Percentiles rank a stretch among this genome's conserved stretches.
These are phyloP conservation scores for Baryphthengus martii DNA, from an alignment of 2,113 vertebrate genomes.

Conservation along the genomic window DNA sequence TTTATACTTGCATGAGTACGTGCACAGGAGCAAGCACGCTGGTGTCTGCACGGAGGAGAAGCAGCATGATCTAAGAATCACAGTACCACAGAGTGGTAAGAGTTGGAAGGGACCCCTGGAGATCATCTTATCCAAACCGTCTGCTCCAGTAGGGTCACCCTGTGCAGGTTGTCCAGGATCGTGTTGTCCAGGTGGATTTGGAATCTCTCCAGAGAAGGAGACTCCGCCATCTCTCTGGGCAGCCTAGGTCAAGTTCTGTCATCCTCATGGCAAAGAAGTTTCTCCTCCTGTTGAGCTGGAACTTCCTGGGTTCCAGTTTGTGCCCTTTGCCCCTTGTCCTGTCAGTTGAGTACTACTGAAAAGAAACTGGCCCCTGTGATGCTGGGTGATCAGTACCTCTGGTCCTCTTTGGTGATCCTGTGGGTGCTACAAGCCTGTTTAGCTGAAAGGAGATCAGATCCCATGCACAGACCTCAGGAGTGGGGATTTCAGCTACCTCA, in stretches of 20 bases:
- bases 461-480: not conserved
- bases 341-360: too few relatives aligned
- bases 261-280: too few relatives aligned
- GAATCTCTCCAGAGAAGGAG: too few relatives aligned
- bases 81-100: too few relatives aligned
- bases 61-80: not conserved
- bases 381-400: not conserved
- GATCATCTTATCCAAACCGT: not conserved
- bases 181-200: too few relatives aligned
- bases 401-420: not conserved
- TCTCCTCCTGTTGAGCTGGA: too few relatives aligned
- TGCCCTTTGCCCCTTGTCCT: too few relatives aligned
- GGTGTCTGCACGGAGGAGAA: fast-evolving
- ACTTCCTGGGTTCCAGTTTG: too few relatives aligned
- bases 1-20: not conserved
- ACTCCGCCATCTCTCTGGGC: too few relatives aligned
- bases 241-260: too few relatives aligned
- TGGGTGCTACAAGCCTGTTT: fast-evolving
- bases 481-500: not conserved
- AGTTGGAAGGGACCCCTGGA: not conserved
- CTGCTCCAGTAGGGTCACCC: not conserved
- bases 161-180: too few relatives aligned
- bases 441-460: not conserved
- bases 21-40: fast-evolving
- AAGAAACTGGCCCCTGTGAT: not conserved